Conservation (phyloP, 2,113 vertebrate species). For the Bufo bufo region DNA sequence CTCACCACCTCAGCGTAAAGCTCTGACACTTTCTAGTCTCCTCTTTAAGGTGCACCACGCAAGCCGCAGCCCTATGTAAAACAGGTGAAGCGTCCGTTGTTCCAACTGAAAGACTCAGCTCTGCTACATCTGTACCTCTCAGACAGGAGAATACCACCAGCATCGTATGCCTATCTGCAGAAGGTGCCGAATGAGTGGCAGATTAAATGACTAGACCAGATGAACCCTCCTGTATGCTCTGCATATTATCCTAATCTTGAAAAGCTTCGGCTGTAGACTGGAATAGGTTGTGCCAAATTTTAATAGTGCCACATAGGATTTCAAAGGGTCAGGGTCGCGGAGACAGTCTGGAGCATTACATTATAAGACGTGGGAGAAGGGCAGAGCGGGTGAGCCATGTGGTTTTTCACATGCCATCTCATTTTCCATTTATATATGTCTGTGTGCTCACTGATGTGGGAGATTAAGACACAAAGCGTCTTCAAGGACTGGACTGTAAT, state of each 20-base stretch:
- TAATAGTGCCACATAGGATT: conserved; percentile 17
- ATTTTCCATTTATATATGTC: conserved; percentile 12
- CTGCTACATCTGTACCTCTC: not conserved
- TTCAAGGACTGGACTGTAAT: not conserved
- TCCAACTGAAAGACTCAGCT: not conserved
- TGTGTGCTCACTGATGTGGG: conserved; percentile 17
- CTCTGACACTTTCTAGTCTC: not conserved
- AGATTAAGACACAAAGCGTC: not conserved
- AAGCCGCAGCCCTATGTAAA: not conserved
- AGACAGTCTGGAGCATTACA: not conserved
- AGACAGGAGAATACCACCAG: not conserved
- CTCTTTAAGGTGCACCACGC: not conserved
- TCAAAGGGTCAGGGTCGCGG: not conserved
- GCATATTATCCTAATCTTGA: conserved; percentile 3
- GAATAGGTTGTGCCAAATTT: conserved; percentile 14
- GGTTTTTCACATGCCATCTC: conserved; percentile 8
- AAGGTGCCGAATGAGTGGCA: conserved; percentile 20
- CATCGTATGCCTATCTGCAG: not conserved
- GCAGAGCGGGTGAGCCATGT: not conserved
- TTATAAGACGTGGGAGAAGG: not conserved
- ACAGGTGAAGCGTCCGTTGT: not conserved
- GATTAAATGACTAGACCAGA: conserved; percentile 4
- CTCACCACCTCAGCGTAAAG: not conserved
- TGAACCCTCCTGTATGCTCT: not conserved
- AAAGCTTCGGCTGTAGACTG: not conserved